These are phyloP conservation scores for Chymomyza procnemis DNA, from an alignment of 2,888 invertebrate species.

Conservation along the genomic window DNA sequence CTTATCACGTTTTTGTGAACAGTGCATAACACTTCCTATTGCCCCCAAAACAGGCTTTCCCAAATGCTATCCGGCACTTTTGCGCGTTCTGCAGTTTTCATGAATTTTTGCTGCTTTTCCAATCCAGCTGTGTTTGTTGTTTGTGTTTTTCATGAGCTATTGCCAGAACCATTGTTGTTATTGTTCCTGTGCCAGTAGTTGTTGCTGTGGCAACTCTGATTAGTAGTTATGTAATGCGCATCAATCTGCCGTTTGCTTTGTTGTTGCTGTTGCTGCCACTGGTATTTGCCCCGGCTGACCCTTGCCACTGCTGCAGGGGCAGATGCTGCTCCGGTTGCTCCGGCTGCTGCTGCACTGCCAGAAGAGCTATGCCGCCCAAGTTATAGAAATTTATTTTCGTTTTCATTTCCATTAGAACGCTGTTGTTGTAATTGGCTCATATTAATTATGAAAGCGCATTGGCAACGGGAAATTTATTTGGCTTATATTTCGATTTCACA, in stretches of 20 bases:
- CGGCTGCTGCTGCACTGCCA: conserved; percentile 7
- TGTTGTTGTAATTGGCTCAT: conserved; percentile 55
- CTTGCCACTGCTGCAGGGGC: conserved; percentile 4
- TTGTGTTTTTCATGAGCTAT: conserved; percentile 35
- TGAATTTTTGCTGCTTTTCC: conserved; percentile 33
- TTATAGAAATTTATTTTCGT: conserved; percentile 26
- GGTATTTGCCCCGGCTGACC: conserved; percentile 7
- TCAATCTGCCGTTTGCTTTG: conserved; percentile 38
- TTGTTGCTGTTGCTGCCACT: background rate
- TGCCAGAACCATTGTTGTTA: background rate
- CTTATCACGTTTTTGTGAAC: background rate
- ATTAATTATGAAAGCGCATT: conserved; percentile 71
- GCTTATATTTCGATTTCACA: conserved; percentile 65
- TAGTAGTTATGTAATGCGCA: conserved; percentile 63
- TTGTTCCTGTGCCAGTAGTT: background rate
- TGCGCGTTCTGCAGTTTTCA: conserved; percentile 57
- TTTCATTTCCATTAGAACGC: conserved; percentile 43
- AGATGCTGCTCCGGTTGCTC: conserved; percentile 9
- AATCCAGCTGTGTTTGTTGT: conserved; percentile 18
- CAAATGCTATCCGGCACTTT: conserved; percentile 24
- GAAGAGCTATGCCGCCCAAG: conserved; percentile 18
- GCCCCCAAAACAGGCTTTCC: background rate
- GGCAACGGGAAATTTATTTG: conserved; percentile 62
- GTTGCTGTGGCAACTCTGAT: conserved; percentile 40
- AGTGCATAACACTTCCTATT: background rate